These are phyloP conservation scores for Allolobophora icterica DNA, from an alignment of 2,888 invertebrate species.

Conservation along the genomic window DNA sequence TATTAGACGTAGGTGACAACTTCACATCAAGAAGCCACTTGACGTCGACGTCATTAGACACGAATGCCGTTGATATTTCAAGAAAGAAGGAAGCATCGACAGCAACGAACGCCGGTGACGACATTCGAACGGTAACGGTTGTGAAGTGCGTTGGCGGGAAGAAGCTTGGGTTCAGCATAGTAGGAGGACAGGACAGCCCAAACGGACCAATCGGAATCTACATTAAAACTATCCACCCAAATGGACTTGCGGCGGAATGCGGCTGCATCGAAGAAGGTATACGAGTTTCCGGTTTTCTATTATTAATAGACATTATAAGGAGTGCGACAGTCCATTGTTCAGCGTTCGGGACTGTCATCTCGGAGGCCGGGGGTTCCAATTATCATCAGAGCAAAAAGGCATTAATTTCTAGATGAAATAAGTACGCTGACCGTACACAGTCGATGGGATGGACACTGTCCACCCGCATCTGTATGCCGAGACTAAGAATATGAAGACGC, in stretches of 20 bases:
- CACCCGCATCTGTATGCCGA: too few relatives aligned
- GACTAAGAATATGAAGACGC: too few relatives aligned
- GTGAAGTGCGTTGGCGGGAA: slow-evolving; percentile 70
- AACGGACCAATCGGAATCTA: slow-evolving; percentile 88
- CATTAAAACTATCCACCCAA: slow-evolving; percentile 84
- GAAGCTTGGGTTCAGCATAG: slow-evolving; percentile 86
- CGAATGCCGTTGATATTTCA: background rate
- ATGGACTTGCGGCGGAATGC: slow-evolving; percentile 84
- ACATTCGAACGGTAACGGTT: background rate
- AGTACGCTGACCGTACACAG: too few relatives aligned
- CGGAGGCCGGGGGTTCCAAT: too few relatives aligned
- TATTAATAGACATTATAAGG: too few relatives aligned
- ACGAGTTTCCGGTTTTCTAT: background rate
- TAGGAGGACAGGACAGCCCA: slow-evolving; percentile 85
- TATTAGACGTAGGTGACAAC: background rate
- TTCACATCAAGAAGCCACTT: background rate
- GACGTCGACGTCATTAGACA: background rate
- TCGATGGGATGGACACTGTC: too few relatives aligned
- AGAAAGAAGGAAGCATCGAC: background rate
- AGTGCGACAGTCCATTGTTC: too few relatives aligned
- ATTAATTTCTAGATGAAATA: too few relatives aligned
- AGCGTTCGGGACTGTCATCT: too few relatives aligned
- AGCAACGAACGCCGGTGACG: background rate
- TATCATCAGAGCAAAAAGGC: too few relatives aligned
- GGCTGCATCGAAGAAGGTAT: slow-evolving; percentile 83